Base-by-base conservation (phyloP, 2,113 vertebrate species). In the Cyanoliseus patagonus region DNA sequence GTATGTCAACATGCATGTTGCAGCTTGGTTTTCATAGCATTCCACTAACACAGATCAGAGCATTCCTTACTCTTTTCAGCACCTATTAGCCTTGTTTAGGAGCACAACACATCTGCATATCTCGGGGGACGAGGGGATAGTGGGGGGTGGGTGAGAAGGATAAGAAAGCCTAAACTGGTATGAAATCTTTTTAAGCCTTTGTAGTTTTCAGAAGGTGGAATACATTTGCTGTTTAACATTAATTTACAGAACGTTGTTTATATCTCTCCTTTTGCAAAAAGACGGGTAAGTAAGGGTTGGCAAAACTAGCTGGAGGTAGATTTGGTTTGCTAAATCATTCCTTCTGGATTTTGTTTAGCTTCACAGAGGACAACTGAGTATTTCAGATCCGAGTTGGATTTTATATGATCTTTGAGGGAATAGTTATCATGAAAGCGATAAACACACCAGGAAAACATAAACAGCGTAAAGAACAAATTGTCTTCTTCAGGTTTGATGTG, bases 11-110 rank as follows among this genome's bases (percentile, higher is more conserved):
- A 42, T 55, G 39, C 72, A 55, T 83, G 85, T 86, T 83, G 22
- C 42, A 88, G 68, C 92, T 88, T 90, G 94, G 93, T 88, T 92
- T 92, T 95, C 67, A 27, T 28, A 61, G 35, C 90, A 92, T 96
- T 92, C 88, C 64, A 51, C 72, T 77, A 33, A 39, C 33, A 59
- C 3, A 2, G 31, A 83, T 95, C 76, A 88, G 83, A 90, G 62
- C 46, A 81, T 93, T 94, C 68, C 67, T 92, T 35, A 15, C 8
- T 77, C 35, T 93, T 96, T 92, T 83, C 16, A 61, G 51, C 83
- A 70, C n/a, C 18, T 67, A 19, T 59, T 77, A 35, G 3, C 37
- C 46, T 93, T 70, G 35, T 86, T 95, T 78, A 80, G 67, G 51
- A 77, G 28, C 9, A 19, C 15, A 81, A 14, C 9, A 8, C 16